A percentile compares a stretch with the other conserved stretches of the same genome.
Evolutionary conservation across 2,888 invertebrate genomes (phyloP).

Genomic region (Helicoverpa assulta): DNA sequence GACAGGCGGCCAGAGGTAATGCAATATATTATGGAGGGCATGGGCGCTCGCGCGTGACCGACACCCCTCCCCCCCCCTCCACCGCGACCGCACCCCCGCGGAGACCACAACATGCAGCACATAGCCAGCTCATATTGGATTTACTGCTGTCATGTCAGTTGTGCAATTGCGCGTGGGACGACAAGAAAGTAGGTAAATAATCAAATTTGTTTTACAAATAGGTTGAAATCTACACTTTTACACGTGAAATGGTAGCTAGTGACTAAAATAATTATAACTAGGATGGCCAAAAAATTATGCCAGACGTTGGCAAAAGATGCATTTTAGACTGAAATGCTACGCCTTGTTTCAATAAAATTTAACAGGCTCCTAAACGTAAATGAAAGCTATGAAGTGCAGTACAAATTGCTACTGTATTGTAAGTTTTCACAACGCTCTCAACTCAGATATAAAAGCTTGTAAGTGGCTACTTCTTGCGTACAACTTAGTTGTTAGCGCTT

Average conservation of each 20-base stretch:
- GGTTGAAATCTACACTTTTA: too few species aligned
- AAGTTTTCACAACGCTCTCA: constrained; percentile 15
- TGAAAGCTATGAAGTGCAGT: constrained; percentile 26
- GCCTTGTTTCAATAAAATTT: not conserved
- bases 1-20: constrained; percentile 25
- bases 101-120: constrained; percentile 17
- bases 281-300: too few species aligned
- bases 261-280: too few species aligned
- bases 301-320: too few species aligned
- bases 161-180: not conserved
- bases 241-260: too few species aligned
- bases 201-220: too few species aligned
- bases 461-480: not conserved
- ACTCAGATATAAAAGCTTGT: constrained; percentile 32
- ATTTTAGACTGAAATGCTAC: not conserved
- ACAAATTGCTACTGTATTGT: constrained; percentile 15
- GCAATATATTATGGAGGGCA: constrained; percentile 58
- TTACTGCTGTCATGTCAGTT: not conserved
- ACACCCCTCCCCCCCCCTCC: constrained; percentile 16
- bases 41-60: constrained; percentile 52
- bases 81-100: constrained; percentile 6
- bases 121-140: constrained; percentile 15
- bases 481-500: constrained; percentile 14
- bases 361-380: constrained; percentile 7
- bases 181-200: too few species aligned